These are phyloP conservation scores for Eucera pruinosa DNA, from an alignment of 2,888 invertebrate genomes.

Conservation along the genomic window DNA sequence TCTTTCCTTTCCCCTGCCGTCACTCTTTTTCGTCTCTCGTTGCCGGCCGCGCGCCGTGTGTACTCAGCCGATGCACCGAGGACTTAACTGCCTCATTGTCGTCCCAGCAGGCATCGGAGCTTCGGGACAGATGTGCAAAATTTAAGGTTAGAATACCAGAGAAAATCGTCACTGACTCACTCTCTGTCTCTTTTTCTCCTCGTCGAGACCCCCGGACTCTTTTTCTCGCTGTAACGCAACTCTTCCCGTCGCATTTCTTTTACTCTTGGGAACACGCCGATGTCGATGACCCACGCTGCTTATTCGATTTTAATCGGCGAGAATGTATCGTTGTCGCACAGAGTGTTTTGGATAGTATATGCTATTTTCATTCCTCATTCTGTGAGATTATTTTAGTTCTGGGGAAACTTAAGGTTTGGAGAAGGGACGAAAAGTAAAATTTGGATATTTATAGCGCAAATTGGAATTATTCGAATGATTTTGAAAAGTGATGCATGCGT, in stretches of 20 bases:
- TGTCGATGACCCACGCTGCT: slow-evolving; percentile 45
- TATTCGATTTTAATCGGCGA: slow-evolving; percentile 17
- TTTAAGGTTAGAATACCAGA: slow-evolving; percentile 73
- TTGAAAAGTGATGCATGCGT: too few species aligned
- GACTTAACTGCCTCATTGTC: slow-evolving; percentile 82
- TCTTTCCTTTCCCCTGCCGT: slow-evolving; percentile 59
- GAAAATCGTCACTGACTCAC: slow-evolving; percentile 60
- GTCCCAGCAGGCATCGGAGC: slow-evolving; percentile 77
- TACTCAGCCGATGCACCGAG: slow-evolving; percentile 81
- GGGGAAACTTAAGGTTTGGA: too few species aligned
- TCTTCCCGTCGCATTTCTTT: slow-evolving; percentile 25
- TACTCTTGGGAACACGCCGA: background rate
- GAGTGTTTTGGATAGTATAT: too few species aligned
- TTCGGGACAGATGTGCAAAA: slow-evolving; percentile 81
- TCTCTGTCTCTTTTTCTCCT: too few species aligned
- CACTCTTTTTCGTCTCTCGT: slow-evolving; percentile 62
- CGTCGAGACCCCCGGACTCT: slow-evolving; percentile 40
- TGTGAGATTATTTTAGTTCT: too few species aligned
- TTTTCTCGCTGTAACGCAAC: slow-evolving; percentile 41
- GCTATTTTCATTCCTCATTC: too few species aligned
- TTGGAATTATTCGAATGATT: too few species aligned
- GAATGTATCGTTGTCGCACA: slow-evolving; percentile 5
- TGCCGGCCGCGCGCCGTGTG: slow-evolving; percentile 76
- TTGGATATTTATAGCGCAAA: too few species aligned
- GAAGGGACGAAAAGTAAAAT: too few species aligned